Evolutionary conservation across 2,113 vertebrate genomes (phyloP).

Genomic region (Perca schrenkii): DNA sequence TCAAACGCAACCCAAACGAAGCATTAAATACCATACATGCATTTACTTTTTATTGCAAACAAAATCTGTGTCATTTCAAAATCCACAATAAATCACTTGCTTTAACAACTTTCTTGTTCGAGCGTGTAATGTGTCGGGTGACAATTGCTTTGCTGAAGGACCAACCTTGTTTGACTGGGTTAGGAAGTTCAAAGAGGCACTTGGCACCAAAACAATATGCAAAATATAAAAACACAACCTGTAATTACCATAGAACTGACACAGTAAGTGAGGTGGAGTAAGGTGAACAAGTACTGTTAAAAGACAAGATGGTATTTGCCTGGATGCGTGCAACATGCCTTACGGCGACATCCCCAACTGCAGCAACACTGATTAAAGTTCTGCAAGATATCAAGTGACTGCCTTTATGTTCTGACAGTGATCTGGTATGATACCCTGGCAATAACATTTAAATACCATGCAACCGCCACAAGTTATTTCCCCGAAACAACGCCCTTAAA

Average conservation of each 20-base stretch:
- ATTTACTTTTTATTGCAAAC: not conserved
- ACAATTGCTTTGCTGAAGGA: not conserved
- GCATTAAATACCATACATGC: not conserved
- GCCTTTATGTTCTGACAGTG: not conserved
- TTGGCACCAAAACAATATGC: conserved; percentile 24
- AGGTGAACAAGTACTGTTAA: conserved; percentile 31
- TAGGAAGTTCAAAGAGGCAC: conserved; percentile 30
- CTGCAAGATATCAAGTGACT: not conserved
- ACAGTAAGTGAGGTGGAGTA: conserved; percentile 12
- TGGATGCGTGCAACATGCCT: conserved; percentile 24
- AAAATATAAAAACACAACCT: conserved; percentile 45
- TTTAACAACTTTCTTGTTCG: conserved; percentile 15
- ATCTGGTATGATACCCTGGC: not conserved
- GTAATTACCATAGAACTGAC: conserved; percentile 51
- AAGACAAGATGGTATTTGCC: conserved; percentile 37
- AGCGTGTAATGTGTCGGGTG: not conserved
- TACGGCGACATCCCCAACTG: conserved; percentile 15
- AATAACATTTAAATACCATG: not conserved
- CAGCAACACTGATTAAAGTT: conserved; percentile 33
- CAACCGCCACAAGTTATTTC: conserved; percentile 12
- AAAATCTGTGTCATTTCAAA: not conserved
- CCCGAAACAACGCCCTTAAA: not conserved
- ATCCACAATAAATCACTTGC: conserved; percentile 34
- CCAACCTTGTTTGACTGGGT: not conserved
- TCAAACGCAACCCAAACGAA: not conserved